These are phyloP conservation scores for Pararge aegeria DNA, from an alignment of 1,140 invertebrate species.

Conservation along the genomic window DNA sequence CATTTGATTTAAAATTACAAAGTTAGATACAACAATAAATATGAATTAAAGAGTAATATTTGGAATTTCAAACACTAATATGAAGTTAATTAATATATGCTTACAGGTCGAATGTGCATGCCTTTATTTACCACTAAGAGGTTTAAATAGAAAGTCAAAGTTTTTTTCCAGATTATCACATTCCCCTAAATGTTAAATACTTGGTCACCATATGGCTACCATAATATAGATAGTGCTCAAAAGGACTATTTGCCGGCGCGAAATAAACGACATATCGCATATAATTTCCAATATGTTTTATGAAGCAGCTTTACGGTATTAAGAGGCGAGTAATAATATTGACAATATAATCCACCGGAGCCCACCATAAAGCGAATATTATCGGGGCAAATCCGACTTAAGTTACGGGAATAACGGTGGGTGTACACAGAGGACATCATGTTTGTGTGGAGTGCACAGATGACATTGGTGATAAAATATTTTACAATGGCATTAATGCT, in stretches of 20 bases:
- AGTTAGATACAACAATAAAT: too few species aligned
- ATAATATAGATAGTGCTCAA: slow-evolving; percentile 16
- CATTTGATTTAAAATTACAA: too few species aligned
- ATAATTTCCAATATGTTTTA: slow-evolving; percentile 72
- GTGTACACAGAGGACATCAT: slow-evolving; percentile 9
- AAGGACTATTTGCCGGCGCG: slow-evolving; percentile 16
- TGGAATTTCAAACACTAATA: too few species aligned
- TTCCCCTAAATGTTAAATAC: slow-evolving; percentile 6
- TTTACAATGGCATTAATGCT: not conserved
- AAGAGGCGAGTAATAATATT: slow-evolving; percentile 74
- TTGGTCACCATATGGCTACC: slow-evolving; percentile 11
- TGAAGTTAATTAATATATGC: too few species aligned
- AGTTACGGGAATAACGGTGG: slow-evolving; percentile 45
- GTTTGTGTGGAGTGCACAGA: not conserved
- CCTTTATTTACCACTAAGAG: too few species aligned
- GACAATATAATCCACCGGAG: slow-evolving; percentile 63
- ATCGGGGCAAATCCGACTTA: slow-evolving; percentile 64
- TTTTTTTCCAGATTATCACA: not conserved
- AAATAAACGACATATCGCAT: slow-evolving; percentile 27
- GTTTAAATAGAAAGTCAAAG: too few species aligned
- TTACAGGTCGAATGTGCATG: too few species aligned
- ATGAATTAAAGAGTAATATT: too few species aligned
- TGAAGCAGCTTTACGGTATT: slow-evolving; percentile 72
- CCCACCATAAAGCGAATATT: slow-evolving; percentile 61
- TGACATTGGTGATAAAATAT: not conserved